Percentiles rank a stretch among this genome's conserved stretches.
Evolutionary conservation across 2,797 vertebrate species (phyloP).

Genomic region (Smutsia gigantea): DNA sequence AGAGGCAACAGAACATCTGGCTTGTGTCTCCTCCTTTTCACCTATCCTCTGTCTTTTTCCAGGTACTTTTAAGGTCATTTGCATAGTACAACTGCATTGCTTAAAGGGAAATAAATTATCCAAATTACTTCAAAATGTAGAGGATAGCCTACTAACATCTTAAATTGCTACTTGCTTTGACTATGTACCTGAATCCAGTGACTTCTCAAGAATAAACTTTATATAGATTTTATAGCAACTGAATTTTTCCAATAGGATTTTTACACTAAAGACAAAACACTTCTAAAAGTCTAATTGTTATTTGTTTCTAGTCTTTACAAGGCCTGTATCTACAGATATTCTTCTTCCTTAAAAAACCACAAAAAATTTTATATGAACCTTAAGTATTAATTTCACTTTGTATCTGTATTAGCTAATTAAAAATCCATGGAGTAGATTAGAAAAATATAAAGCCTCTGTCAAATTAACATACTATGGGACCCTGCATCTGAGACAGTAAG

Average conservation of each 20-base stretch:
- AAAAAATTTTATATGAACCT: background rate
- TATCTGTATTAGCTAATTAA: background rate
- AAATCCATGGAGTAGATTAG: background rate
- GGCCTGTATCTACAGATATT: background rate
- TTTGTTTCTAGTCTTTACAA: background rate
- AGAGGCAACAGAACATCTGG: background rate
- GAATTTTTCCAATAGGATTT: background rate
- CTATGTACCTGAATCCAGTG: background rate
- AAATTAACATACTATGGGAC: background rate
- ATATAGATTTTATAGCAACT: background rate
- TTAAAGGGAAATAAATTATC: background rate
- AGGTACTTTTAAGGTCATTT: conserved; percentile 28
- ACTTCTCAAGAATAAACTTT: background rate
- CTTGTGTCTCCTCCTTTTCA: background rate
- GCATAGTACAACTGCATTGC: background rate
- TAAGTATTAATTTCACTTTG: background rate
- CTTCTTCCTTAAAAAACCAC: background rate
- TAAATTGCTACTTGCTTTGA: background rate
- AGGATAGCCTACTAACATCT: background rate
- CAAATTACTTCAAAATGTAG: conserved; percentile 3
- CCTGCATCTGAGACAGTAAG: background rate
- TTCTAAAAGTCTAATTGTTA: background rate
- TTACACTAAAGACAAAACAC: background rate
- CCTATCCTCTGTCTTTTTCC: background rate
- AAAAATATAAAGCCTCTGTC: background rate